Evolutionary conservation across 2,888 invertebrate species (phyloP).

Genomic region (Stenoptilia bipunctidactyla): DNA sequence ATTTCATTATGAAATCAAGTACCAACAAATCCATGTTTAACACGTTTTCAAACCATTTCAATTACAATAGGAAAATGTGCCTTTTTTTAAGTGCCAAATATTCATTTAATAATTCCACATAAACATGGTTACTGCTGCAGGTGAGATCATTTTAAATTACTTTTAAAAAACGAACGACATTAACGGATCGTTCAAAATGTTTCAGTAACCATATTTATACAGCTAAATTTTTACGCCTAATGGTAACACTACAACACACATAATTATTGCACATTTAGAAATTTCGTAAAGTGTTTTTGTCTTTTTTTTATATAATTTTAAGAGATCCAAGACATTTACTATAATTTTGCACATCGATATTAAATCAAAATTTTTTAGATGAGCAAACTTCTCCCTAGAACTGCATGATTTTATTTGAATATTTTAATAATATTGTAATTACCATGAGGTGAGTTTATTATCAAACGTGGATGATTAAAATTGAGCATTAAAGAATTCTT

Average conservation of each 20-base stretch:
- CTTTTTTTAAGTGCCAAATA: slow-evolving; percentile 70
- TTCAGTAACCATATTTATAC: slow-evolving; percentile 18
- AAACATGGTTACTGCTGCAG: slow-evolving; percentile 43
- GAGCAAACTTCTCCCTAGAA: no score
- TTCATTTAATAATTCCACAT: slow-evolving; percentile 50
- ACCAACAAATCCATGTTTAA: slow-evolving; percentile 72
- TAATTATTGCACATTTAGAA: no score
- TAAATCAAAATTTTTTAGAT: no score
- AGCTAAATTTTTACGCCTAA: slow-evolving; percentile 57
- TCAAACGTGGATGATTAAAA: no score
- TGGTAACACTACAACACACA: slow-evolving; percentile 72
- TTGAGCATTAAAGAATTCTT: no score
- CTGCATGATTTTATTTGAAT: no score
- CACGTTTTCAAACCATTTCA: slow-evolving; percentile 68
- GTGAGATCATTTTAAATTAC: slow-evolving; percentile 49
- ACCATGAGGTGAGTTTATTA: no score
- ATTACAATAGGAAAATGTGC: slow-evolving; percentile 69
- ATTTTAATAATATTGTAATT: no score
- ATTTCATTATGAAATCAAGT: slow-evolving; percentile 72
- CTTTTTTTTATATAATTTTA: slow-evolving; percentile 68
- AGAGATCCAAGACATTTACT: slow-evolving; percentile 71
- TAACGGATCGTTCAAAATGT: slow-evolving; percentile 7
- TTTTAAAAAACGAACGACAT: slow-evolving; percentile 29
- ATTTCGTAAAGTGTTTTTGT: slow-evolving; percentile 69
- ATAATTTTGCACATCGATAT: slow-evolving; percentile 70